phyloP scores from a whole-genome alignment of 2,888 invertebrate genomes.

The Drosophila testacea region DNA sequence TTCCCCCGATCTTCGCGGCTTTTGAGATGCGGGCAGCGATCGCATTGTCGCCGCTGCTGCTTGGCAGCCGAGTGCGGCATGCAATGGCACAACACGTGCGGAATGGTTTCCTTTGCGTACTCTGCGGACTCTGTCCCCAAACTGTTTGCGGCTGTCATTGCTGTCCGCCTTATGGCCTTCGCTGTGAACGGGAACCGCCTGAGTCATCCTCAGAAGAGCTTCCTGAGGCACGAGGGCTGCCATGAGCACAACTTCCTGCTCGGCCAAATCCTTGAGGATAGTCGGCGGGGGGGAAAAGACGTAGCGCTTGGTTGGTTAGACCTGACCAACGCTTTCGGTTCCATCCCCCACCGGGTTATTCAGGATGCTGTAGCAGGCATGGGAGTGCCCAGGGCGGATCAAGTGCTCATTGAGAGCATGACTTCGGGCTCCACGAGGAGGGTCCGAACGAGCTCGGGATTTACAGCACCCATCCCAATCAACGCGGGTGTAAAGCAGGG shows the following conservation, averaged over 20 bases:
- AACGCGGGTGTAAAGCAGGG: not conserved
- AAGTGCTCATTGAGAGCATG: not conserved
- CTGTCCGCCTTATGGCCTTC: not conserved
- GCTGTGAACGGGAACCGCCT: slow-evolving; percentile 3
- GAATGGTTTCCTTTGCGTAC: not conserved
- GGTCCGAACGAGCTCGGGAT: not conserved
- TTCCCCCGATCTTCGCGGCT: too few relatives aligned
- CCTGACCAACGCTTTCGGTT: not conserved
- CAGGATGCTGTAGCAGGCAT: not conserved
- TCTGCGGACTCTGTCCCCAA: not conserved
- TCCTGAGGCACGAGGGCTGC: slow-evolving; percentile 4
- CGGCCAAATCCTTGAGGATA: slow-evolving; percentile 1
- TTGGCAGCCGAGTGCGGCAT: not conserved
- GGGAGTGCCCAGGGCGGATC: not conserved
- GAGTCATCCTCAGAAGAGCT: slow-evolving; percentile 4
- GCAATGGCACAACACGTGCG: slow-evolving; percentile 1
- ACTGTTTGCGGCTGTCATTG: not conserved
- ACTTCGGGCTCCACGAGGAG: not conserved
- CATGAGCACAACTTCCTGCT: slow-evolving; percentile 1
- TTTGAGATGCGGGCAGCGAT: not conserved
- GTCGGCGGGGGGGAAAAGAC: not conserved
- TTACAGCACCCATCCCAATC: not conserved
- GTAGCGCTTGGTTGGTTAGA: not conserved
- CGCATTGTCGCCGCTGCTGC: not conserved
- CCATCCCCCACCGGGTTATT: not conserved